phyloP scores from a whole-genome alignment of 2,888 invertebrate species.

The Teinopalpus imperialis region DNA sequence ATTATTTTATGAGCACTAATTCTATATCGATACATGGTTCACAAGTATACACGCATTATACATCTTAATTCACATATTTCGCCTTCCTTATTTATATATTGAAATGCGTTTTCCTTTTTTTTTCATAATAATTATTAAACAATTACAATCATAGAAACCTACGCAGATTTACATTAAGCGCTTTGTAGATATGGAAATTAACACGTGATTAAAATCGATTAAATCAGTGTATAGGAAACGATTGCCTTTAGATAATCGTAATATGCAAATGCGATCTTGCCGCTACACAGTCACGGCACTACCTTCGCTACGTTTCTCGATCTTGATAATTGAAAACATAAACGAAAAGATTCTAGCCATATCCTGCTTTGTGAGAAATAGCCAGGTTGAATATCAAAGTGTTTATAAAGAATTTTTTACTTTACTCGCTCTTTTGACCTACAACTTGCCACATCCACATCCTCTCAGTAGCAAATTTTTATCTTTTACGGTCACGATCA shows the following conservation, averaged over 20 bases:
- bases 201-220: constrained; percentile 37
- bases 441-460: too few species aligned
- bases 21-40: too few species aligned
- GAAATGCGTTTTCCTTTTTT: too few species aligned
- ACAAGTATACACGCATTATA: too few species aligned
- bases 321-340: constrained; percentile 40
- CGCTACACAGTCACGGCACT: constrained; percentile 35
- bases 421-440: not conserved
- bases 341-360: constrained; percentile 7
- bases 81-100: too few species aligned
- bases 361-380: constrained; percentile 16
- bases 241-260: constrained; percentile 30
- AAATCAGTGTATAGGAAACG: constrained; percentile 38
- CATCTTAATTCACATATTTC: constrained; percentile 9
- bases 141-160: constrained; percentile 26
- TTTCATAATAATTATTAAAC: constrained; percentile 19
- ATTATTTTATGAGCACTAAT: too few species aligned
- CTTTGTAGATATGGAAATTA: constrained; percentile 30
- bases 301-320: constrained; percentile 31
- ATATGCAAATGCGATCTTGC: constrained; percentile 32
- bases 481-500: too few species aligned
- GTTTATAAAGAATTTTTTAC: too few species aligned
- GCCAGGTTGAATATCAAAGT: not conserved
- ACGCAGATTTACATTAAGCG: constrained; percentile 20
- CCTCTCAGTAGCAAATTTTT: too few species aligned